Base-by-base conservation (phyloP, 2,888 invertebrate species). In the Polietes domitor region DNA sequence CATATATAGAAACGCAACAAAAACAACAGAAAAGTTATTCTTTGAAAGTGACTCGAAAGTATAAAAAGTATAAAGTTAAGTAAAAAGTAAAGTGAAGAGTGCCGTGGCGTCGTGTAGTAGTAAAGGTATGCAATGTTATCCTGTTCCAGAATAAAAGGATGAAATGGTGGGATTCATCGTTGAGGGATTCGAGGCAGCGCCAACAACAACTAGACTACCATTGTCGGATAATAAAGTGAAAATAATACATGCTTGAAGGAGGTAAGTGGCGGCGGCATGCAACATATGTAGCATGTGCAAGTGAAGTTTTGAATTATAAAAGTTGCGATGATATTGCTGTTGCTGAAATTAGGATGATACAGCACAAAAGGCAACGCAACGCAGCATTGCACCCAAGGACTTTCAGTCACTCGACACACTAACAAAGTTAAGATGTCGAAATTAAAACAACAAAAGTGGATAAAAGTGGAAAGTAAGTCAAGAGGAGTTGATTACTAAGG, bases 231-330 rank as follows among this genome's bases (percentile, higher is more conserved):
- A 68, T 68, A 73, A 41, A 73, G 26, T 43, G 58, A 58, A 43
- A 58, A 73, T 73, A 58, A 73, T 43, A 71, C 71, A 28, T 71
- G 24, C 73, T 58, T 72, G 41, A 58, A 70, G 43, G 24, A 68
- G 37, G 43, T 55, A 55, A 73, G 58, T 73, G 26, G 73, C 73
- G 61, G 58, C 61, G 26, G 73, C 73, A 73, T 73, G 58, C 37
- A 41, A 41, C 68, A 68, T 41, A 41, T 41, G 12, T 10, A 28
- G 10, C 24, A 24, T 21, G 21, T 68, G 71, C 37, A 72, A 37
- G 71, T 72, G 71, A 72, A 55, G 53, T 72, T 72, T 55, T 55
- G 55, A 72, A 72, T 47, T 72, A 72, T 72, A 41, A 72, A 55
- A 55, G 55, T 72, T 5, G 43, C 50, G 26, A 21, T 53, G 53